Evolutionary conservation across 2,888 invertebrate genomes (phyloP), one percentile per base, ranked within the genome.

Genomic region (Oscheius onirici): DNA sequence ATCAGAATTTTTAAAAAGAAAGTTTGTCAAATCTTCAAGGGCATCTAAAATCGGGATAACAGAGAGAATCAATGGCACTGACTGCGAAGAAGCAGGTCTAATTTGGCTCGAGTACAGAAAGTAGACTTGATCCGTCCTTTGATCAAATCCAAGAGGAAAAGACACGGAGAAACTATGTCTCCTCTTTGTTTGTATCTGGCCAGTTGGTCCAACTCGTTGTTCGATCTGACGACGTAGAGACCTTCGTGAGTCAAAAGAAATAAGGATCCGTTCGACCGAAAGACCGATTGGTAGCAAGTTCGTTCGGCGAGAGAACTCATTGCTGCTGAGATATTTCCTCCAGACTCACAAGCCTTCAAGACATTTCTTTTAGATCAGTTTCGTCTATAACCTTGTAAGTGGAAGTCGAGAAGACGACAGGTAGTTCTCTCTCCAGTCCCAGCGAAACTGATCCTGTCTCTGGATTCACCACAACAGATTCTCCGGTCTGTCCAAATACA

Each of bases 301-400:
- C 70, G 71, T 78, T 65, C 86, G 77, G 82, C 80, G 40, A 81
- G 44, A 69, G 88, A 88, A 86, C 90, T 91, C 91, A 94, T 91
- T 13, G 93, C 93, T 88, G 91, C 91, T 87, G 92, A 92, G 74
- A 93, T 97, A 87, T 95, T 95, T 0, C 97, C 96, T 6, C 97
- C 97, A 0, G 97, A 97, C 74, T 95, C 95, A 49, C 96, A 90
- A 0, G 93, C 97, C 79, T 84, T 63, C n/a, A n/a, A 10, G 34
- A 69, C 40, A 60, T 13, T 61, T 10, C 44, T 8, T 15, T 6
- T 8, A 3, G 34, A 34, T 6, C 3, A 34, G 34, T 34, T 8
- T 15, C 34, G 20, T n/a, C 17, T 28, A 28, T 61, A 15, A 79
- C 89, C 81, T 90, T 90, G 82, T 89, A 90, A 78, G 89, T 88